Evolutionary conservation across 2,113 vertebrate genomes (phyloP), one percentile per base, ranked within the genome.

Genomic region (Empidonax alnorum): DNA sequence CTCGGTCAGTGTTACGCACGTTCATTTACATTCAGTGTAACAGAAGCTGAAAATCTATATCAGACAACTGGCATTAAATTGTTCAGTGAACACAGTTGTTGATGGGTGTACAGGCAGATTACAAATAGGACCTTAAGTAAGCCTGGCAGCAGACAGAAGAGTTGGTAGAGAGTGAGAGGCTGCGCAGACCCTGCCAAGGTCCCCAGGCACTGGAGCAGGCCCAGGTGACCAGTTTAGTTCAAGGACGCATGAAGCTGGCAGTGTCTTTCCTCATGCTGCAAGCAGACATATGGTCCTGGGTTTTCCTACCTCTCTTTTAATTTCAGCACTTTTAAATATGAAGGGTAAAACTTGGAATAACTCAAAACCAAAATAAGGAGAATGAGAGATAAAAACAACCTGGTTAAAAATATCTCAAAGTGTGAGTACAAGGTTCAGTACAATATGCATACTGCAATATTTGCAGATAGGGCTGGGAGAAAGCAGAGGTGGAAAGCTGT

Each of bases 241-340:
- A 53, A 66, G 63, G 79, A 73, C 82, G 21, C 66, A 2, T 30
- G 66, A 82, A 78, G 77, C 56, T 84, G 81, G 37, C 69, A 76
- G n/a, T 22, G 56, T 35, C 0, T 0, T 31, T 78, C 14, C 69
- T 49, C 5, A 1, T 66, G 55, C 78, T 76, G 50, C 31, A 73
- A 69, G 63, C 30, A 66, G 59, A 85, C 71, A 77, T 86, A 93
- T 65, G 87, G 65, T 47, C 76, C 68, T 0, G 2, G 27, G 3
- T 44, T 77, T 90, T 76, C 55, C 31, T 71, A 12, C n/a, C 33
- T 47, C 27, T 81, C 47, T 74, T 93, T 87, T 67, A 52, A 42
- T 30, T 59, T 20, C 13, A 82, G 30, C 12, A 31, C 7, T 14
- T 67, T 71, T 62, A 78, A 78, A 82, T 39, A 41, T 12, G n/a